A percentile compares a stretch with the other conserved stretches of the same genome.
phyloP scores from a whole-genome alignment of 2,888 invertebrate genomes.

The Cheilosia impressa region DNA sequence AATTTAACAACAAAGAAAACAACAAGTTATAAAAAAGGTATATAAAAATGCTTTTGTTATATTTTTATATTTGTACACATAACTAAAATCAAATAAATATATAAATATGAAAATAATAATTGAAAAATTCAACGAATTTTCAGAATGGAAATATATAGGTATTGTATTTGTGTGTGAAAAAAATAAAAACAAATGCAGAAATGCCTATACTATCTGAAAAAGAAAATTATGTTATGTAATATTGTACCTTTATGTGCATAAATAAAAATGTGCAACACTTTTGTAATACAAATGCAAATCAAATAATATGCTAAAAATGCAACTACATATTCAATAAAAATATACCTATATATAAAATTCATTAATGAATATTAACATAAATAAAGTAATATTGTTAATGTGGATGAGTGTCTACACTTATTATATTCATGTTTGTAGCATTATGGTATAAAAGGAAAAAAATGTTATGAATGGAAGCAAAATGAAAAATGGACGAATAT shows the following conservation, averaged over 20 bases:
- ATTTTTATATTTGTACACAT: conserved; percentile 76
- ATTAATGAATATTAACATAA: conserved; percentile 46
- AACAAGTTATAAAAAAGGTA: conserved; percentile 49
- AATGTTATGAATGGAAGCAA: conserved; percentile 27
- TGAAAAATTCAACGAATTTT: conserved; percentile 66
- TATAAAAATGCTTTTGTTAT: conserved; percentile 74
- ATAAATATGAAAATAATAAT: conserved; percentile 43
- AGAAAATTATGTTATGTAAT: conserved; percentile 64
- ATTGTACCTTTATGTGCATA: conserved; percentile 64
- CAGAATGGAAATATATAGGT: conserved; percentile 63
- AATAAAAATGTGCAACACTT: conserved; percentile 25
- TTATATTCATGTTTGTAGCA: conserved; percentile 59
- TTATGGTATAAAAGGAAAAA: conserved; percentile 29
- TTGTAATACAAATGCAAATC: conserved; percentile 69
- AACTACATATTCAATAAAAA: conserved; percentile 20
- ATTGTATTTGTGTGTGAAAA: conserved; percentile 73
- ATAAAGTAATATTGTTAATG: conserved; percentile 56
- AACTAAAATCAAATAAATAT: conserved; percentile 56
- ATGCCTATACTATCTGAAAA: conserved; percentile 61
- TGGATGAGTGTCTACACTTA: conserved; percentile 60
- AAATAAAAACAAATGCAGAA: conserved; percentile 21
- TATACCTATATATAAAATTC: conserved; percentile 23
- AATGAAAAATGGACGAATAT: conserved; percentile 22
- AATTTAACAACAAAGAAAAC: conserved; percentile 29
- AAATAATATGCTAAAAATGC: conserved; percentile 72